These are phyloP conservation scores for Phaedon cochleariae DNA, from an alignment of 2,888 invertebrate species.

Conservation along the genomic window DNA sequence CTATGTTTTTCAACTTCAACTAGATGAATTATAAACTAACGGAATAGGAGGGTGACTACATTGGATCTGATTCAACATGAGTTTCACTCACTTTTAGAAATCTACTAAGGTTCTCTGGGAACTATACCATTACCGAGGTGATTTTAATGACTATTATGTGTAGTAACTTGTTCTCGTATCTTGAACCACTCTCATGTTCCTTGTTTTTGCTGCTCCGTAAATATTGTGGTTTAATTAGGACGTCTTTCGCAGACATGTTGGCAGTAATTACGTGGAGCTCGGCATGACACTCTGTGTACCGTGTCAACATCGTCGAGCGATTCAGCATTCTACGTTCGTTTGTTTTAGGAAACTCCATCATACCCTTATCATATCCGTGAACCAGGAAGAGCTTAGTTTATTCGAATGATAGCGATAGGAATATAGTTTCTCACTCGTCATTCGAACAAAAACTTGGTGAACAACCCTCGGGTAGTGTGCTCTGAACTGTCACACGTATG, in stretches of 20 bases:
- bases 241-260: slow-evolving; percentile 10
- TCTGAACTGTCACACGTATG: too few species aligned
- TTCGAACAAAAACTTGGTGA: too few species aligned
- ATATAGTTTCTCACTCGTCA: not conserved
- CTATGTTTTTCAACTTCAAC: too few species aligned
- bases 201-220: slow-evolving; percentile 15
- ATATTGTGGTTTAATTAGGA: slow-evolving; percentile 29
- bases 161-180: not conserved
- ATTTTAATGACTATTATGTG: not conserved
- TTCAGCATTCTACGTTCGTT: not conserved
- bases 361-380: not conserved
- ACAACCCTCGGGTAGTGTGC: too few species aligned
- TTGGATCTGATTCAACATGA: too few species aligned
- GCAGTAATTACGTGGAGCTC: slow-evolving; percentile 18
- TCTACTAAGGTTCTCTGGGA: too few species aligned
- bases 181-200: not conserved
- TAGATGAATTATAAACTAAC: too few species aligned
- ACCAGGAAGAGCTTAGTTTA: not conserved
- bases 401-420: not conserved
- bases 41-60: too few species aligned
- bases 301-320: slow-evolving; percentile 9
- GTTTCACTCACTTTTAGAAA: too few species aligned
- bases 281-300: slow-evolving; percentile 18
- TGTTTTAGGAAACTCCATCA: not conserved
- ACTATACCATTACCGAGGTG: too few species aligned